Evolutionary conservation across 2,113 vertebrate genomes (phyloP).

Genomic region (Bothrops jararaca): DNA sequence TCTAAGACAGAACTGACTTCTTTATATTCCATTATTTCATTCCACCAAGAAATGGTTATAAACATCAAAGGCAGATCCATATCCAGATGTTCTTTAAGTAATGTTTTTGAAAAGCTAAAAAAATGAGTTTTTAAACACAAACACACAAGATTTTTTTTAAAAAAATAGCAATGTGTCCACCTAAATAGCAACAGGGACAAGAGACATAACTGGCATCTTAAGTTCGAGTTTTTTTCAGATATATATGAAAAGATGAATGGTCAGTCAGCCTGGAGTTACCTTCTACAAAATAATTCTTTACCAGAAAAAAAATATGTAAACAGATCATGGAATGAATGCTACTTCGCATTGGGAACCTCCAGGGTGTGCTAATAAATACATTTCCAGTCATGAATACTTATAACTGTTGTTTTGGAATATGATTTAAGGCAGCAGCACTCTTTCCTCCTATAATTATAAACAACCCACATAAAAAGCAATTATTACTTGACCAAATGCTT

Average conservation of each 20-base stretch:
- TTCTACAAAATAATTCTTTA: not conserved
- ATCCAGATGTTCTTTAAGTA: not conserved
- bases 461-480: constrained; percentile 30
- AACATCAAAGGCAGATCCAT: not conserved
- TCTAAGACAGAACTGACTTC: not conserved
- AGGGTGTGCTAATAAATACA: not conserved
- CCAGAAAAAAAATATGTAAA: not conserved
- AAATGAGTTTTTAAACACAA: not conserved
- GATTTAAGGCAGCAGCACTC: not conserved
- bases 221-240: not conserved
- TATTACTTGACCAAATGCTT: constrained; percentile 92
- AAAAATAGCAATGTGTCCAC: not conserved
- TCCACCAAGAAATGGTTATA: not conserved
- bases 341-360: not conserved
- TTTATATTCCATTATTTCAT: not conserved
- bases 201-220: not conserved
- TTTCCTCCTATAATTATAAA: not conserved
- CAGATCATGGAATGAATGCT: not conserved
- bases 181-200: not conserved
- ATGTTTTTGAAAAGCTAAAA: not conserved
- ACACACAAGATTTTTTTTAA: not conserved
- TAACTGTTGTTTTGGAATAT: constrained; percentile 21
- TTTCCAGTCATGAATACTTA: not conserved
- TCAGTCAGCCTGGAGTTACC: not conserved
- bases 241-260: not conserved